Evolutionary conservation across 2,113 vertebrate genomes (phyloP), one percentile per base, ranked within the genome.

Genomic region (Catharus minimus): DNA sequence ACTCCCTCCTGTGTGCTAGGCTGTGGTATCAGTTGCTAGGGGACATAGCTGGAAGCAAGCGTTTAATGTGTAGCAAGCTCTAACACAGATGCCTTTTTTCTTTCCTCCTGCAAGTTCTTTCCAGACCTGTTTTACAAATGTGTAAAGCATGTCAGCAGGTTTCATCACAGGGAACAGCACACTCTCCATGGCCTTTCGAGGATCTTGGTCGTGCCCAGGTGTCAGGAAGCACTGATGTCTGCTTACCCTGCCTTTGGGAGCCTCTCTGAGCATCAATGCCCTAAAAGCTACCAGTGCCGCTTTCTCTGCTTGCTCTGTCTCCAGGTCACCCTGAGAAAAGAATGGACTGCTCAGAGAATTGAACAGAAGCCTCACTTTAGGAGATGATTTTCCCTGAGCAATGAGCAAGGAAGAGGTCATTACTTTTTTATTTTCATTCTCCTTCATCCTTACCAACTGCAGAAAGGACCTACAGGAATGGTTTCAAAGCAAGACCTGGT

Each of bases 101-200:
- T 83, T 50, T n/a, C 23, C 13, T 60, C 68, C 41, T 47, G 15
- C 41, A 24, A 47, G 49, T 53, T 78, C 23, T 88, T 56, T 80
- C 38, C 73, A 76, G 58, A 11, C 9, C 41, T 16, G 8, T 74
- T 74, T 77, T 58, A 43, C 33, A 57, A 33, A 58, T 1, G 7
- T 7, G 11, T 57, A 10, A 36, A 69, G 24, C 15, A 23, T 0
- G 1, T 27, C 14, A 39, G 7, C 4, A 46, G 27, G 24, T 68
- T 68, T 58, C n/a, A 19, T 26, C 2, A 4, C 4, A 16, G 38
- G 21, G 12, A 32, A 23, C 21, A 53, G 33, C 39, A 46, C 30
- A 10, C 1, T n/a, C 71, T 46, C 17, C 21, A 16, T 11, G 8
- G 53, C 28, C 23, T 68, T 80, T 56, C 1, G 5, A 44, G 47